A percentile compares a stretch with the other conserved stretches of the same genome.
phyloP scores from a whole-genome alignment of 2,888 invertebrate genomes.

The Agriopis leucophaearia region DNA sequence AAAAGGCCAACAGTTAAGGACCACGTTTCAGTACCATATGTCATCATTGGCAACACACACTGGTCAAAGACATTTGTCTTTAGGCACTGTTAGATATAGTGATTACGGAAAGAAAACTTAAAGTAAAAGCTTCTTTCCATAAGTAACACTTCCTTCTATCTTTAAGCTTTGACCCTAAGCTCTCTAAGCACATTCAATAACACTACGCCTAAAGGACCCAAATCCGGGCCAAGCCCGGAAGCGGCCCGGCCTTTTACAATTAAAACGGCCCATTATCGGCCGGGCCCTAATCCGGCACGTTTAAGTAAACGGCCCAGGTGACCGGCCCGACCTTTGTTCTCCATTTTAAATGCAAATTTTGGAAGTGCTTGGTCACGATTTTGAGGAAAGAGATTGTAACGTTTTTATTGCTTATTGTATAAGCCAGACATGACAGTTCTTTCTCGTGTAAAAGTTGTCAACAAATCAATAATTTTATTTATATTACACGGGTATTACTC shows the following conservation, averaged over 20 bases:
- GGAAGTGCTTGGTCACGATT: conserved; percentile 38
- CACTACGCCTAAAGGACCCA: conserved; percentile 39
- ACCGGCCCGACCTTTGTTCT: conserved; percentile 63
- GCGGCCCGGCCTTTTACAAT: conserved; percentile 60
- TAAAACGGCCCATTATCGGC: conserved; percentile 71
- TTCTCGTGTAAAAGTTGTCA: too few species aligned
- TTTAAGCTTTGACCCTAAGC: conserved; percentile 21
- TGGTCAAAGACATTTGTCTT: too few species aligned
- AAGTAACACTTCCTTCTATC: conserved; percentile 14
- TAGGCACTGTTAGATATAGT: too few species aligned
- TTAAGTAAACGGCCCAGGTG: conserved; percentile 66
- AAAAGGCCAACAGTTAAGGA: too few species aligned
- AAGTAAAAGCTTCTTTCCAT: conserved; percentile 17
- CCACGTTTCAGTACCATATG: too few species aligned
- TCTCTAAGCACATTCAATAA: conserved; percentile 46
- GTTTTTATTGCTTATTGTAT: conserved; percentile 1
- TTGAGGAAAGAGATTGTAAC: conserved; percentile 44
- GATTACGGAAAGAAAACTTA: neutral
- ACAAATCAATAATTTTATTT: too few species aligned
- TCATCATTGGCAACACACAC: too few species aligned
- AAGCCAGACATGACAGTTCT: too few species aligned
- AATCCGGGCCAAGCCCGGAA: conserved; percentile 45
- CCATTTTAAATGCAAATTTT: conserved; percentile 65
- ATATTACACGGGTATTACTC: too few species aligned
- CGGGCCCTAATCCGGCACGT: conserved; percentile 68